Evolutionary conservation across 2,113 vertebrate species (phyloP), one percentile per base, ranked within the genome.

Genomic region (Notarius quadriscutis): DNA sequence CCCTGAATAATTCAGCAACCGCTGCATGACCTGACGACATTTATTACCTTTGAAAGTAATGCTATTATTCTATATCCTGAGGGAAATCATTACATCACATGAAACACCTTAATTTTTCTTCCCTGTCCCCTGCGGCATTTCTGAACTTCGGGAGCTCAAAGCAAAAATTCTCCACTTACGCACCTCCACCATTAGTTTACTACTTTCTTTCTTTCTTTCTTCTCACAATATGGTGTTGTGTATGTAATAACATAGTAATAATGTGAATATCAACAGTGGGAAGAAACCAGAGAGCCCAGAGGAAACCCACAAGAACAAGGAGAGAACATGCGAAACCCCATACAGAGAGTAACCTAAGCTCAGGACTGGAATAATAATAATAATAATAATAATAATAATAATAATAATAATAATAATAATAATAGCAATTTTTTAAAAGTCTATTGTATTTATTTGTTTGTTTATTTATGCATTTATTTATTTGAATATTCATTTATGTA

Each of bases 21-120:
- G 82, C 87, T 87, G 86, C 75, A 81, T 86, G 41, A 84, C 82
- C 58, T 48, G 67, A 71, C 62, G 78, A 83, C 83, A 89, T 51
- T 84, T 88, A 88, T 84, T 79, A 84, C 86, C 82, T 86, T 88
- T 90, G 63, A 81, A 88, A 86, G 86, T 87, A 87, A 58, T 78
- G 81, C 72, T 74, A 87, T 65, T 81, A 83, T 85, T 57, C 75
- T n/a, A 69, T 80, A 87, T 90, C 86, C 87, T 63, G 20, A 72
- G 87, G 80, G 87, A 86, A 79, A 22, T 72, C 55, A 30, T 27
- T 83, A 72, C 41, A 85, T 72, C 87, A 67, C 53, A 77, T 88
- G 65, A 71, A 71, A 72, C 18, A 69, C 82, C 79, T 60, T 79
- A 51, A 74, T 34, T 87, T 81, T 60, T 75, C 75, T 63, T 78